phyloP scores from a whole-genome alignment of 1,140 invertebrate genomes.

The Lepidotrigona ventralis region DNA sequence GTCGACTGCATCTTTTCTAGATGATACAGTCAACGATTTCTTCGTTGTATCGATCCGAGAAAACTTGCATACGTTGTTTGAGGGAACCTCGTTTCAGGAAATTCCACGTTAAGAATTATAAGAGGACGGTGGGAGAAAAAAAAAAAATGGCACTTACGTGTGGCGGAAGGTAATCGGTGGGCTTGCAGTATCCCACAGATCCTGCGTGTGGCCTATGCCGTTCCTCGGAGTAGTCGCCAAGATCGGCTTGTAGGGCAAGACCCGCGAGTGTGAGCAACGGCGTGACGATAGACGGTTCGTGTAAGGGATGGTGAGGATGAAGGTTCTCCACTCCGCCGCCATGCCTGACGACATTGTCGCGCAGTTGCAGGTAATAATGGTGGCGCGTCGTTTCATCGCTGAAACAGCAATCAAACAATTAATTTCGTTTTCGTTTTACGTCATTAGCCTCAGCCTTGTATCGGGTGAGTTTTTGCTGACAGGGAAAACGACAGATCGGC shows the following conservation, averaged over 20 bases:
- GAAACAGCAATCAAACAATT: slow-evolving; percentile 60
- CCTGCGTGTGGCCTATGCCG: slow-evolving; percentile 83
- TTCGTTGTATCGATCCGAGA: too few relatives aligned
- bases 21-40: too few relatives aligned
- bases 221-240: slow-evolving; percentile 86
- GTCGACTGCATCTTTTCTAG: too few relatives aligned
- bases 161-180: slow-evolving; percentile 86
- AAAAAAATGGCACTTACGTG: slow-evolving; percentile 75
- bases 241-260: slow-evolving; percentile 94
- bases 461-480: background rate
- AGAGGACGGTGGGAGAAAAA: too few relatives aligned
- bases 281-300: slow-evolving; percentile 80
- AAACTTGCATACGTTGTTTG: too few relatives aligned
- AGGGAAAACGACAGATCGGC: background rate
- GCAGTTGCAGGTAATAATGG: slow-evolving; percentile 96
- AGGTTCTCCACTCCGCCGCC: slow-evolving; percentile 82
- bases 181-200: slow-evolving; percentile 88
- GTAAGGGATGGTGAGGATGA: slow-evolving; percentile 83
- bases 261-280: slow-evolving; percentile 89
- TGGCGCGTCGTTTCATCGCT: slow-evolving; percentile 94
- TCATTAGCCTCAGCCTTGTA: background rate
- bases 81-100: too few relatives aligned
- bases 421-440: background rate
- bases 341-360: slow-evolving; percentile 90
- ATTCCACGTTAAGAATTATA: too few relatives aligned